Evolutionary conservation across 2,113 vertebrate genomes (phyloP).

Genomic region (Elaphurus davidianus): DNA sequence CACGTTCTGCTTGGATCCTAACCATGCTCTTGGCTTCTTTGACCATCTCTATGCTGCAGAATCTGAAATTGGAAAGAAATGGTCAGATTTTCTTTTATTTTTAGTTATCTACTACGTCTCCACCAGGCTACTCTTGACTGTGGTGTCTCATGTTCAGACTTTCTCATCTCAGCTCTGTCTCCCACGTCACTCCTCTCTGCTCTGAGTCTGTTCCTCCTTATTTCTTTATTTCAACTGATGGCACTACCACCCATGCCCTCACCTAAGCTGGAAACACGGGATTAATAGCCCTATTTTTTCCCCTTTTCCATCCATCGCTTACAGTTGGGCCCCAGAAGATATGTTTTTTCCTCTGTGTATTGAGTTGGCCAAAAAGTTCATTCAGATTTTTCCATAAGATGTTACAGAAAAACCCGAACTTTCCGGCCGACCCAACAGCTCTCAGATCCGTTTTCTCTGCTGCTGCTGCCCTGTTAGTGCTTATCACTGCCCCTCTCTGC

Average conservation of each 20-base stretch:
- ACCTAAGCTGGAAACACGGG: not conserved
- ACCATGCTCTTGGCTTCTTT: not conserved
- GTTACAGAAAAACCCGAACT: not conserved
- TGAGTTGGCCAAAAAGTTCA: not conserved
- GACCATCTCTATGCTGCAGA: not conserved
- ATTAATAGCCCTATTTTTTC: not conserved
- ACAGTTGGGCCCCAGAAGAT: not conserved
- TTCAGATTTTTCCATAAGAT: not conserved
- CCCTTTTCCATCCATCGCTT: not conserved
- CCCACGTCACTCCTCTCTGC: not conserved
- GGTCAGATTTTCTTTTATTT: not conserved
- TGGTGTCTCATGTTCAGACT: not conserved
- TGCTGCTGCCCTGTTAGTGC: not conserved
- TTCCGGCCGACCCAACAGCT: not conserved
- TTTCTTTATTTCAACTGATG: not conserved
- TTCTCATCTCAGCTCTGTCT: not conserved
- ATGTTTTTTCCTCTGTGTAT: no score
- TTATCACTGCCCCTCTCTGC: not conserved
- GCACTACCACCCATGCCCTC: not conserved
- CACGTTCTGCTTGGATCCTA: not conserved
- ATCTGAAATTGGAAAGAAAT: not conserved
- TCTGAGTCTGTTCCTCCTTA: not conserved
- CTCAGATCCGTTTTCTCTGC: not conserved
- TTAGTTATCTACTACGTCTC: not conserved
- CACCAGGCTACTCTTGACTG: not conserved